Conservation (phyloP, 1,140 invertebrate species). For the Marisa cornuarietis region DNA sequence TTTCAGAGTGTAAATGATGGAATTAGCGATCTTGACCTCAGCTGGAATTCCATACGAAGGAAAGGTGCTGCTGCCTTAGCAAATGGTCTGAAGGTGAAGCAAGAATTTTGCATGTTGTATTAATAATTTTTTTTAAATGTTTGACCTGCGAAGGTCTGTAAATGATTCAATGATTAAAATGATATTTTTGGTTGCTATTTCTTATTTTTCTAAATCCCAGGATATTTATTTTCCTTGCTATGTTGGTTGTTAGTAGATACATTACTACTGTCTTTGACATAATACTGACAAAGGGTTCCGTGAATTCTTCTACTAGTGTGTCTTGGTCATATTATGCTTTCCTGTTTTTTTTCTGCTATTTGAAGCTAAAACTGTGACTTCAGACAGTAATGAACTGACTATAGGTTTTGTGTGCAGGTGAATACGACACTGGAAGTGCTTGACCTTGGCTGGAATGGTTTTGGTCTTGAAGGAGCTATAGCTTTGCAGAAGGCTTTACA, state of each 20-base stretch:
- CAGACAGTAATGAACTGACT: not conserved
- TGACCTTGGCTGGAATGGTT: conserved; percentile 59
- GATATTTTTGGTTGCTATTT: too few species aligned
- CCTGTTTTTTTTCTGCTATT: not conserved
- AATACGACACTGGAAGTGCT: conserved; percentile 53
- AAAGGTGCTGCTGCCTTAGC: conserved; percentile 54
- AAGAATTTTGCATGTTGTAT: too few species aligned
- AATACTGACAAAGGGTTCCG: not conserved
- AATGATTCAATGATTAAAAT: too few species aligned
- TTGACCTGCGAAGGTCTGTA: too few species aligned
- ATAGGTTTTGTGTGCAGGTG: conserved; percentile 36
- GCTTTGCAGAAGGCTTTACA: conserved; percentile 45
- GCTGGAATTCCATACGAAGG: conserved; percentile 58
- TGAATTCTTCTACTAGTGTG: not conserved
- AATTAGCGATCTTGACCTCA: conserved; percentile 56
- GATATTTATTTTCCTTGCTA: not conserved
- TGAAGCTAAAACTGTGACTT: not conserved
- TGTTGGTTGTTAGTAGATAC: conserved; percentile 2
- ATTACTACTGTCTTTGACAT: not conserved
- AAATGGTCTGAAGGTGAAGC: conserved; percentile 47
- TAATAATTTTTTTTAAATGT: too few species aligned
- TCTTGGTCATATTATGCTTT: not conserved
- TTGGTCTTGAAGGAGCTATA: conserved; percentile 42
- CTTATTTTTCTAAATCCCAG: too few species aligned
- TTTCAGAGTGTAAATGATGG: conserved; percentile 55